Conservation (phyloP, 2,888 invertebrate genomes). For the Clanis bilineata region DNA sequence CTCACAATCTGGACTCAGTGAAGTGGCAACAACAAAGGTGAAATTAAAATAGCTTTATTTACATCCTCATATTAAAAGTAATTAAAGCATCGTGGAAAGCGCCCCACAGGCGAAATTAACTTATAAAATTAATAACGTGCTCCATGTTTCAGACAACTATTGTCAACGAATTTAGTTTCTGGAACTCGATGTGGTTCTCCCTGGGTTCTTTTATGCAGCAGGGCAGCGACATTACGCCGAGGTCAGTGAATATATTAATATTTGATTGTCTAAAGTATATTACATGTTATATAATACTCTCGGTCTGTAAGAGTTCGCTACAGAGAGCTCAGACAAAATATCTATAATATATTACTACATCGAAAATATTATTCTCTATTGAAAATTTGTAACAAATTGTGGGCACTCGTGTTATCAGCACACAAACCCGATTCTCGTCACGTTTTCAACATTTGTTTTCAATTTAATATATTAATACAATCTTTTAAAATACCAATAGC, state of each 20-base stretch:
- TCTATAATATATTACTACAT: constrained; percentile 3
- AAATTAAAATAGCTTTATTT: constrained; percentile 6
- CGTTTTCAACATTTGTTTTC: constrained; percentile 5
- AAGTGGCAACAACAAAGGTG: constrained; percentile 55
- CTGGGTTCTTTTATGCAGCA: constrained; percentile 99
- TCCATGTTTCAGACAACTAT: constrained; percentile 81
- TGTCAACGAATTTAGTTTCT: constrained; percentile 96
- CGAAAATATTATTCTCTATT: constrained; percentile 3
- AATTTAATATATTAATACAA: constrained; percentile 10
- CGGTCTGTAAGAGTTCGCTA: not conserved
- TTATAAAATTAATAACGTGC: constrained; percentile 26
- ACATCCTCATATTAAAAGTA: not conserved
- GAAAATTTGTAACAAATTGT: constrained; percentile 3
- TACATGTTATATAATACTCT: constrained; percentile 7
- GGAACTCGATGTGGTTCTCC: constrained; percentile 99
- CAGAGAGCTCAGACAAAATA: not conserved
- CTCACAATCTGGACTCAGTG: constrained; percentile 51
- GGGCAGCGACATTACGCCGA: constrained; percentile 97
- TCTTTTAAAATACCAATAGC: constrained; percentile 8
- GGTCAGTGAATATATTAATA: constrained; percentile 81
- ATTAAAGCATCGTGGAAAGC: not conserved
- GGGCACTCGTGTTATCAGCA: constrained; percentile 1
- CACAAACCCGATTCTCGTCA: constrained; percentile 6
- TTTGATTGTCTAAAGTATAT: constrained; percentile 33
- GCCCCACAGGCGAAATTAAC: constrained; percentile 25